phyloP scores from a whole-genome alignment of 1,140 invertebrate genomes.

The Zaprionus nigranus region DNA sequence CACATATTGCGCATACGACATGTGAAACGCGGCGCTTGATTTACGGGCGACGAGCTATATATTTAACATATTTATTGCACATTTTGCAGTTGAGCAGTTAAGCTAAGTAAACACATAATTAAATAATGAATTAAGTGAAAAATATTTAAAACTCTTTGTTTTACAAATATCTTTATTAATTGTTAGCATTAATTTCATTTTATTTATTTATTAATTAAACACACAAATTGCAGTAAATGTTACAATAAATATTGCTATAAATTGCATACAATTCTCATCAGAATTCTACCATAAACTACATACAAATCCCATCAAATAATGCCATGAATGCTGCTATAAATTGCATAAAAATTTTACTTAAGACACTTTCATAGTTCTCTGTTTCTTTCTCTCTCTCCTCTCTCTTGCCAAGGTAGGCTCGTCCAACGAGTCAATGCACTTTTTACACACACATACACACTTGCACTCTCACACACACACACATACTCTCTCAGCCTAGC shows the following conservation, averaged over 20 bases:
- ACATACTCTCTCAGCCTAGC: neutral
- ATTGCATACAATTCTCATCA: neutral
- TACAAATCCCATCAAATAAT: neutral
- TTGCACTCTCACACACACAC: constrained; percentile 8
- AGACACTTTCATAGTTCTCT: neutral
- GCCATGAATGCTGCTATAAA: neutral
- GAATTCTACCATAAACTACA: neutral
- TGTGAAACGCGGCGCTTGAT: constrained; percentile 8
- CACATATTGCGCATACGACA: constrained; percentile 53
- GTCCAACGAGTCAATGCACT: constrained; percentile 70
- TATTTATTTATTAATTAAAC: neutral
- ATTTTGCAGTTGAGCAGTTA: neutral
- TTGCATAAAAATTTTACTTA: neutral
- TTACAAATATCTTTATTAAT: neutral
- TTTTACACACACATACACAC: constrained; percentile 37
- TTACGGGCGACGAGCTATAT: neutral
- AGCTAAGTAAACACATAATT: constrained; percentile 2
- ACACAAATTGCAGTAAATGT: neutral
- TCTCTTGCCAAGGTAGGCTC: constrained; percentile 31
- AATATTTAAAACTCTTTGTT: neutral
- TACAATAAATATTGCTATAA: neutral
- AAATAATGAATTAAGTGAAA: neutral
- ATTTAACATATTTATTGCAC: neutral
- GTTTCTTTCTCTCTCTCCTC: neutral
- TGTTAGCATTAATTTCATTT: too few species aligned